Evolutionary conservation across 2,797 vertebrate genomes (phyloP), one percentile per base, ranked within the genome.

Genomic region (Gambelia wislizenii): DNA sequence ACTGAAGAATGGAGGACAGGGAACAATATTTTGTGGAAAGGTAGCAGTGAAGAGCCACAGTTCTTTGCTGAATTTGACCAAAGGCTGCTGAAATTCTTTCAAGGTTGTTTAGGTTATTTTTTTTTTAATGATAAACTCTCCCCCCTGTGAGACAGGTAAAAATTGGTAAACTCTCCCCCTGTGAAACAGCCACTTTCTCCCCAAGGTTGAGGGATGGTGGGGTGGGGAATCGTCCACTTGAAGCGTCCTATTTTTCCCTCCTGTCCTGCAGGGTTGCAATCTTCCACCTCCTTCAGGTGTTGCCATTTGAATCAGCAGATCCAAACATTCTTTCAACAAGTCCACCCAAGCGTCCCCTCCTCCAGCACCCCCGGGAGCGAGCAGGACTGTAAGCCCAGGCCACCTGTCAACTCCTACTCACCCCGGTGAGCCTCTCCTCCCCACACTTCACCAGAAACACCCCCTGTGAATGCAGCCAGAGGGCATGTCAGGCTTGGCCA

Each of bases 241-340:
- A 92, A 95, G 95, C 89, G 25, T 92, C 93, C 92, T 88, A 74
- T 96, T 87, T 96, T 95, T 96, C 94, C 93, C 93, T 96, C 95
- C 93, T 96, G 92, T 96, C 94, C 95, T 92, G 94, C 95, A 96
- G 95, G 95, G 93, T 93, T 91, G 94, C 95, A 93, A 75, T 86
- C 89, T 69, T 82, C 84, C 89, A 87, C 89, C 61, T 78, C 90
- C 94, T 95, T 94, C 95, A 96, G 95, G 93, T 96, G 95, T 94
- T 96, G 95, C 94, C 95, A 95, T 92, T 95, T 90, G 93, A 96
- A 95, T 92, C 94, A 94, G 95, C 92, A 95, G 94, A 56, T 95
- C 91, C 95, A 95, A 94, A 90, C 95, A 91, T 95, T 94, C 93
- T 94, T 95, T 91, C 93, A 91, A 90, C 95, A 94, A 93, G 92